Base-by-base conservation (phyloP, 1,140 invertebrate species). In the Drosophila carrolli region DNA sequence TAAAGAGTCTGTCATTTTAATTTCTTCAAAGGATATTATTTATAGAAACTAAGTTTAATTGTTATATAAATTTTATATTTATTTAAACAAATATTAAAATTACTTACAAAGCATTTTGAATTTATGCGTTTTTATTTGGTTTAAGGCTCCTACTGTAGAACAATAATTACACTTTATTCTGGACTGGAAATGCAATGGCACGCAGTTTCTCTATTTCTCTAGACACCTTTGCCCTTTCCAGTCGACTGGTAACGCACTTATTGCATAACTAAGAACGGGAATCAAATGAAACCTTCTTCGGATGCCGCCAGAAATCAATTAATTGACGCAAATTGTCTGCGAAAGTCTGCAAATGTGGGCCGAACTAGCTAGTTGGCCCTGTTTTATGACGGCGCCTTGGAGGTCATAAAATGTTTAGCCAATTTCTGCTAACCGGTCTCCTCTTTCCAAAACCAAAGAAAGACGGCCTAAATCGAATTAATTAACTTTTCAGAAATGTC, bases 301-400 rank as follows among this genome's bases (percentile, higher is more conserved):
- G 58, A 75, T 65, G 57, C 44, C 19, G 32, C 14, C 51, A 70
- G 62, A 79, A 83, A 88, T 89, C 84, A 83, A 89, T 83, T 88
- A 88, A 88, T 89, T 88, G 78, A 62, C 66, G 75, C 71, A 85
- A 85, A 88, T 86, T 88, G 84, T 88, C 83, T 88, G 83, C 83
- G 83, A 88, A 88, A 66, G 19, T 56, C 41, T 38, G 65, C 83
- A 83, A 83, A 70, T 88, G 84, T 88, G 70, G 16, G 16, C 41
- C 51, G 40, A 37, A 44, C 46, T 23, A 23, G 27, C 40, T 14
- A 61, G 9, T 59, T 47, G 47, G 44, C 35, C 16, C 47, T 46
- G 59, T 79, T 75, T 75, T 56, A 54, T 46, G 54, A 38, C 54
- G 70, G 44, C 56, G 60, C 53, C 59, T 76, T 40, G 44, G 67